Evolutionary conservation across 1,140 invertebrate genomes (phyloP).

Genomic region (Pomacea maculata): DNA sequence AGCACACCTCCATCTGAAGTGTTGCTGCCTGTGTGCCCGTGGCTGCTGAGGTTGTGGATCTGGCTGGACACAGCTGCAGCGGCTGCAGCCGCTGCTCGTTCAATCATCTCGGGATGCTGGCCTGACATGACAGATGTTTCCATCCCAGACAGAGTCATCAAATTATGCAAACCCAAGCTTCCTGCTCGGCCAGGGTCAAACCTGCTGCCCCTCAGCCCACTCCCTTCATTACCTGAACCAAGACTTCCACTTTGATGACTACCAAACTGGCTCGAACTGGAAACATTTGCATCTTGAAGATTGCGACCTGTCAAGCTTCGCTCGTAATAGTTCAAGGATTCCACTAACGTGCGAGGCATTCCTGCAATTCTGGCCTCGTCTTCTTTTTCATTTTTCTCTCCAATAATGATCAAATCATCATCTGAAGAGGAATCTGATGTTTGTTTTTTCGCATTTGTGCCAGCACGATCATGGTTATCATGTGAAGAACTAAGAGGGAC

Average conservation of each 20-base stretch:
- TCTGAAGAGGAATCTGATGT: conserved; percentile 20
- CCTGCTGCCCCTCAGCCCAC: conserved; percentile 1
- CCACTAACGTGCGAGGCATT: conserved; percentile 15
- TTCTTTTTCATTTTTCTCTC: background rate
- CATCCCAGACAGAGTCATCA: conserved; percentile 19
- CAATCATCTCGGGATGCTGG: conserved; percentile 16
- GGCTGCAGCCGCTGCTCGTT: conserved; percentile 15
- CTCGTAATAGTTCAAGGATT: conserved; percentile 18
- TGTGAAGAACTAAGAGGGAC: conserved; percentile 30
- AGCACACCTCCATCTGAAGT: too few species aligned
- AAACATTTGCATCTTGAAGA: background rate
- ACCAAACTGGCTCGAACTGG: background rate
- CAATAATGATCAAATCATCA: conserved; percentile 27
- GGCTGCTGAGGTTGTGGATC: conserved; percentile 19
- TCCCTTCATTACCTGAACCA: background rate
- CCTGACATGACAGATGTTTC: conserved; percentile 13
- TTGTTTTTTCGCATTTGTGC: conserved; percentile 18
- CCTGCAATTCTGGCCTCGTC: background rate
- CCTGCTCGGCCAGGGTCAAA: background rate
- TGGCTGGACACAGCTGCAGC: conserved; percentile 19
- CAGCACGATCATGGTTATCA: conserved; percentile 15
- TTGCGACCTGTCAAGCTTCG: conserved; percentile 4
- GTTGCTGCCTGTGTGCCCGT: conserved; percentile 14
- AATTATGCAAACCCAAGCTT: conserved; percentile 7
- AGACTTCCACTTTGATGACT: background rate